A percentile compares a stretch with the other conserved stretches of the same genome.
Evolutionary conservation across 1,140 invertebrate genomes (phyloP).

Genomic region (Halictus rubicundus): DNA sequence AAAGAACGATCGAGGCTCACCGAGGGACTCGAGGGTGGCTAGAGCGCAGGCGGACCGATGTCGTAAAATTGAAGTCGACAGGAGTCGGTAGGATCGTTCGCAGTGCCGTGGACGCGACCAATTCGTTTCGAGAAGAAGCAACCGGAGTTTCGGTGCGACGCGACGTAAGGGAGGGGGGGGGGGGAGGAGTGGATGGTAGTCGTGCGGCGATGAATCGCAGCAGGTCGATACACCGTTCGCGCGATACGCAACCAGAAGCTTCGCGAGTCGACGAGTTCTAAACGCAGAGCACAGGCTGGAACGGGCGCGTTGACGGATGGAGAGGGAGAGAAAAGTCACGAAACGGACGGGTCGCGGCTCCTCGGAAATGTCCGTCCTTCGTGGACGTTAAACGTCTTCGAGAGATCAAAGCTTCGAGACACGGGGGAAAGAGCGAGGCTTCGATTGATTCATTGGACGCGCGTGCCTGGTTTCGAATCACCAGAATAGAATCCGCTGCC

Average conservation of each 20-base stretch:
- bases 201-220: neutral
- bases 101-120: neutral
- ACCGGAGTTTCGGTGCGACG: neutral
- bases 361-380: constrained; percentile 14
- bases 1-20: constrained; percentile 41
- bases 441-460: constrained; percentile 76
- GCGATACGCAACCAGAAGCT: neutral
- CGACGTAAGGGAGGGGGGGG: too few species aligned
- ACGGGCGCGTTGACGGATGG: neutral
- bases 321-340: neutral
- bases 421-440: constrained; percentile 38
- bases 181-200: too few species aligned
- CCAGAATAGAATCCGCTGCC: constrained; percentile 72
- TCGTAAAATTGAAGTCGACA: constrained; percentile 23
- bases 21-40: constrained; percentile 36
- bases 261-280: neutral
- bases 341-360: neutral
- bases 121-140: neutral
- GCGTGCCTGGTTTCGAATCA: constrained; percentile 74
- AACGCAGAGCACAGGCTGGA: neutral
- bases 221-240: neutral
- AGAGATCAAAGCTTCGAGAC: constrained; percentile 44
- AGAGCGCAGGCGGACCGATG: neutral
- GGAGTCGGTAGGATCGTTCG: neutral
- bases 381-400: constrained; percentile 47